phyloP scores from a whole-genome alignment of 2,113 vertebrate species.

The Heteronetta atricapilla region DNA sequence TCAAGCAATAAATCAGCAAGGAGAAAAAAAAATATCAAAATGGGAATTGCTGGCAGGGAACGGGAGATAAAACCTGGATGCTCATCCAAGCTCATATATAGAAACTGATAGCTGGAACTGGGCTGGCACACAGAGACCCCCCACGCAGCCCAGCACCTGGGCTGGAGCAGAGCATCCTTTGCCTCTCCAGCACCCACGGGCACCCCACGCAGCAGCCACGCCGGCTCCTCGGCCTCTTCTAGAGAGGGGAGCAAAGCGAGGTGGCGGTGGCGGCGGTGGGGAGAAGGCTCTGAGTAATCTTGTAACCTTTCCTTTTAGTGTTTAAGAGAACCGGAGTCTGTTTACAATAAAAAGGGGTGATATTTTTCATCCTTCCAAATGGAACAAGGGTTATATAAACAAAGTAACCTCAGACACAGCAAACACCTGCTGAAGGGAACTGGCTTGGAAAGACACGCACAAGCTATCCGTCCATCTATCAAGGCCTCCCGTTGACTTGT shows the following conservation, averaged over 20 bases:
- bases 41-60: conserved; percentile 65
- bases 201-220: not conserved
- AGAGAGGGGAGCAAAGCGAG: conserved; percentile 43
- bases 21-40: not conserved
- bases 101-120: conserved; percentile 53
- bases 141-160: not conserved
- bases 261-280: not conserved
- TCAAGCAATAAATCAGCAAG: not conserved
- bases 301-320: conserved; percentile 80
- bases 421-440: conserved; percentile 86
- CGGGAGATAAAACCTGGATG: conserved; percentile 63
- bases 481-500: conserved; percentile 20
- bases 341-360: conserved; percentile 80
- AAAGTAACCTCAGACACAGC: conserved; percentile 85
- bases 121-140: conserved; percentile 53
- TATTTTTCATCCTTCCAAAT: conserved; percentile 87
- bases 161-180: not conserved
- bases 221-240: not conserved
- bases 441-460: conserved; percentile 17
- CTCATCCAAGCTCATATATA: conserved; percentile 62
- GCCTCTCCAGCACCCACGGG: not conserved
- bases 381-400: conserved; percentile 88
- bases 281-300: conserved; percentile 77
- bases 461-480: not conserved
- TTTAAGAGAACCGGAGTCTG: conserved; percentile 79